Percentiles rank a stretch among this genome's conserved stretches.
Evolutionary conservation across 2,113 vertebrate genomes (phyloP).

Genomic region (Bubo blakistoni): DNA sequence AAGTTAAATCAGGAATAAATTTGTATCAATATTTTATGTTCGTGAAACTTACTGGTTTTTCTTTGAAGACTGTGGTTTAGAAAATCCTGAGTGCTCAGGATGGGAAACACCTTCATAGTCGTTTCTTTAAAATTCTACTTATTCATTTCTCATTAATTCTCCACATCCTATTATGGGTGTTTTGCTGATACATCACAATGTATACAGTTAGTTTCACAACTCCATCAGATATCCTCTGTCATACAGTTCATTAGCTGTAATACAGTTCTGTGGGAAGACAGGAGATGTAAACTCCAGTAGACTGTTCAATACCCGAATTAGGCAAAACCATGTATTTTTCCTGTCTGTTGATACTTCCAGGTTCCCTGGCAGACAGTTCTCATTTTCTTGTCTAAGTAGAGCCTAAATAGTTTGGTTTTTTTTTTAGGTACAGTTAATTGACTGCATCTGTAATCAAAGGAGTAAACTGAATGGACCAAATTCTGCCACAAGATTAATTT

Average conservation of each 20-base stretch:
- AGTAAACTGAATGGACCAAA: not conserved
- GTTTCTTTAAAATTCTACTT: not conserved
- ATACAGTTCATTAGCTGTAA: not conserved
- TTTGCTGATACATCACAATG: not conserved
- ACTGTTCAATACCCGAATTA: not conserved
- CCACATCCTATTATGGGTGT: fast-evolving
- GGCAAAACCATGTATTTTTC: not conserved
- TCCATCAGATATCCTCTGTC: not conserved
- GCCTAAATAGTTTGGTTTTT: not conserved
- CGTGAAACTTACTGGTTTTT: not conserved
- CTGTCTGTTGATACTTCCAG: not conserved
- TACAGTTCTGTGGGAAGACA: not conserved
- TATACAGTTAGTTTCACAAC: not conserved
- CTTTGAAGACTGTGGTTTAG: not conserved
- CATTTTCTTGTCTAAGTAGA: not conserved
- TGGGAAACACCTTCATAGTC: not conserved
- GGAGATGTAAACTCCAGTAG: not conserved
- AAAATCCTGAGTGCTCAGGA: not conserved
- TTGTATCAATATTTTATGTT: not conserved
- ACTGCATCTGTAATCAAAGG: not conserved
- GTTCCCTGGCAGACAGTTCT: not conserved
- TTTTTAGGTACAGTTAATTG: not conserved
- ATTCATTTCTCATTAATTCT: not conserved
- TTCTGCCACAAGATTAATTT: not conserved
- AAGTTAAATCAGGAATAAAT: not conserved